Evolutionary conservation across 1,140 invertebrate species (phyloP).

Genomic region (Calliopsis andreniformis): DNA sequence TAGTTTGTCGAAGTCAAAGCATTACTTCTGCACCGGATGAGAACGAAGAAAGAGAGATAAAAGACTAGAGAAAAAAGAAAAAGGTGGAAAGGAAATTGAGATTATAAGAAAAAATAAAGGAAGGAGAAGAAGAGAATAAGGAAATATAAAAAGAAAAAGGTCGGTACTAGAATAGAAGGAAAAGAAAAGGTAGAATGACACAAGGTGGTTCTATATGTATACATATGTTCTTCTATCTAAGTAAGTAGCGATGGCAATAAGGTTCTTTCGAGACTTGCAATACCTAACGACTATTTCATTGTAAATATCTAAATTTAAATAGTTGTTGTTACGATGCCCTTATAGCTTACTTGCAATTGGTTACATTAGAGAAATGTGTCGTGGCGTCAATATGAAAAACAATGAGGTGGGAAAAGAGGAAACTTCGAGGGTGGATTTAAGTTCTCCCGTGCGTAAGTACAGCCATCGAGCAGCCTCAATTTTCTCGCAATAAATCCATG

Average conservation of each 20-base stretch:
- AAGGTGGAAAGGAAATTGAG: conserved; percentile 11
- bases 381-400: neutral
- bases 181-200: conserved; percentile 48
- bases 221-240: no score
- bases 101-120: neutral
- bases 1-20: conserved; percentile 69
- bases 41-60: no score
- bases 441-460: neutral
- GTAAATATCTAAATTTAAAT: no score
- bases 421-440: neutral
- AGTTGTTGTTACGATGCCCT: no score
- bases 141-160: no score
- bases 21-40: conserved; percentile 40
- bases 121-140: conserved; percentile 19
- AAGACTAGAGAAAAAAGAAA: conserved; percentile 40
- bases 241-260: conserved; percentile 21
- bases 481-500: conserved; percentile 55
- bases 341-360: no score
- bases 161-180: conserved; percentile 11
- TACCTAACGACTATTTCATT: no score
- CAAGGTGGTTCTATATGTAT: conserved; percentile 64
- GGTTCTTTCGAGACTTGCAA: neutral
- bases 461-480: conserved; percentile 15
- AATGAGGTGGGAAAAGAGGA: neutral
- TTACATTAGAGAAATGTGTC: no score